Evolutionary conservation across 1,140 invertebrate genomes (phyloP), one percentile per base, ranked within the genome.

Genomic region (Potamilus streckersoni): DNA sequence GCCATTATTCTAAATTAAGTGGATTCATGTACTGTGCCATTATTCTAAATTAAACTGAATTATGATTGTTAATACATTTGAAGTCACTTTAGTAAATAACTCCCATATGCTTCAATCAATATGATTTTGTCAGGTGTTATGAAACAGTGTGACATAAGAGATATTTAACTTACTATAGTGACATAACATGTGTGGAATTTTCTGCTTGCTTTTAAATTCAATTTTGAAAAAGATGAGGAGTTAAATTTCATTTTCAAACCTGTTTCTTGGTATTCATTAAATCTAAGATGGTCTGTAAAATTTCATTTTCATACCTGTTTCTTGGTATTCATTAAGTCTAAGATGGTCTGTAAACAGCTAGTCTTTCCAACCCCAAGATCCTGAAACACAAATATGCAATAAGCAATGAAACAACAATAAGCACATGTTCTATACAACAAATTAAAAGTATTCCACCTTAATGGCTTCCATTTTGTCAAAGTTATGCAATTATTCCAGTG

Each of bases 301-400:
- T 49, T 60, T 23, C 17, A 49, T 16, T 19, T 61, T 69, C 64
- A 78, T 71, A 81, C 85, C 76, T 90, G 86, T 75, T 86, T 86
- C 68, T 87, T 84, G 5, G 83, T 80, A 59, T 86, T 82, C 69
- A 91, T 85, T 70, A 91, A 80, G 19, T 86, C 80, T 13, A 90
- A 78, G 6, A 90, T 84, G 17, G 86, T 86, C 68, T 88, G 83
- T 57, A 91, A 75, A 78, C 90, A 90, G 62, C 88, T 89, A 19
- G 79, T 82, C 63, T 81, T 82, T 12, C 84, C 87, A 17, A 86
- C 70, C 6, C 72, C 75, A 23, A 88, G 69, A 58, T 85, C 85
- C 82, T 86, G 68, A 17, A 76, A 74, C 16, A 57, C 17, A 73
- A 74, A 20, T 31, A 31, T 31, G 3, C 27, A 31, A 31, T 3